These are phyloP conservation scores for Euwallacea fornicatus DNA, from an alignment of 1,140 invertebrate species.

Conservation along the genomic window DNA sequence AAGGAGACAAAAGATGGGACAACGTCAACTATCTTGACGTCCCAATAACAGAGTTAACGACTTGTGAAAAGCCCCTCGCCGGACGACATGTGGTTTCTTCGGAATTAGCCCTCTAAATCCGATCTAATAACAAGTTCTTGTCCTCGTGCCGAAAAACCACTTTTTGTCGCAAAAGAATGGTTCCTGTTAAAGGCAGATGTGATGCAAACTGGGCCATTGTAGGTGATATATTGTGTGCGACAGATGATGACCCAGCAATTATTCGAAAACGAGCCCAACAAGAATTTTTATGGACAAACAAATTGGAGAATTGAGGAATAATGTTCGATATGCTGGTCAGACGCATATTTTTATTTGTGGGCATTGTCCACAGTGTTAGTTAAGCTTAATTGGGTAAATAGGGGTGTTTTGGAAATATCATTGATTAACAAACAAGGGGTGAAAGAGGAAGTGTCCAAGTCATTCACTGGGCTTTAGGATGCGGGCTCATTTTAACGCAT, in stretches of 20 bases:
- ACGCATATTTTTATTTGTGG: slow-evolving; percentile 9
- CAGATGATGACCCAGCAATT: slow-evolving; percentile 26
- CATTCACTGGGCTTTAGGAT: slow-evolving; percentile 18
- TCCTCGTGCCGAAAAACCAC: slow-evolving; percentile 32
- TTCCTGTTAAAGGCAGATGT: slow-evolving; percentile 38
- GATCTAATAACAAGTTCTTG: slow-evolving; percentile 32
- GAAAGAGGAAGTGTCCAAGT: slow-evolving; percentile 19
- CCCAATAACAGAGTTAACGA: slow-evolving; percentile 23
- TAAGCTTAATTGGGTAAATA: slow-evolving; percentile 35
- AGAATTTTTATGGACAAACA: not conserved
- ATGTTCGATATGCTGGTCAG: slow-evolving; percentile 22
- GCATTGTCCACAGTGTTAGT: slow-evolving; percentile 25
- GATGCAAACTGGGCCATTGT: slow-evolving; percentile 31
- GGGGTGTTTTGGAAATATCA: slow-evolving; percentile 37
- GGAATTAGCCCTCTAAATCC: slow-evolving; percentile 27
- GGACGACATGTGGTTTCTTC: slow-evolving; percentile 35
- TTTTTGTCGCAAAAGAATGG: slow-evolving; percentile 16
- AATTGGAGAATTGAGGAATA: not conserved
- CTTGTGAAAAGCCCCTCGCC: slow-evolving; percentile 12
- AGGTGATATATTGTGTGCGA: slow-evolving; percentile 7
- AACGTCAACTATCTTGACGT: slow-evolving; percentile 19
- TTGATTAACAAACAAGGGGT: slow-evolving; percentile 35
- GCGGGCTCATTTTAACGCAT: slow-evolving; percentile 30
- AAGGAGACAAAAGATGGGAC: no score
- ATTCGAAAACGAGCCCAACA: not conserved